Evolutionary conservation across 1,140 invertebrate species (phyloP), one percentile per base, ranked within the genome.

Genomic region (Neotoxoptera formosana): DNA sequence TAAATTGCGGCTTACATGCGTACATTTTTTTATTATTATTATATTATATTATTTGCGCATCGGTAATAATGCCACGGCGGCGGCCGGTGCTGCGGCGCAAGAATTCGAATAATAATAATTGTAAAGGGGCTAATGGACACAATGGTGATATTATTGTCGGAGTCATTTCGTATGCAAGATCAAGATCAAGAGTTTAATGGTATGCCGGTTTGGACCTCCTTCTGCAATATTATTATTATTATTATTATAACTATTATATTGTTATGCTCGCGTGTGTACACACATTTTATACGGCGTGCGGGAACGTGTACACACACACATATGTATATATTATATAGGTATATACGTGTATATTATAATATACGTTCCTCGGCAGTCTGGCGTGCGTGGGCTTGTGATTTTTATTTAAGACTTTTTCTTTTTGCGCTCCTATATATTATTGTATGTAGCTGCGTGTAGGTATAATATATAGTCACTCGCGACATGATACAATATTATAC

Each of bases 171-270:
- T 86, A 93, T 93, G 91, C 91, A 86, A 93, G 91, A 93, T 93
- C 91, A 93, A 93, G 91, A 93, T 93, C 91, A 93, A 93, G 91
- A 84, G 76, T 93, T 86, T 86, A 93, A 93, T 93, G 81, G 91
- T 93, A 93, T 93, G 91, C 91, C 21, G 47, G 67, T 53, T 92
- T 34, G 21, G 14, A 14, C 48, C 47, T 21, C 87, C 25, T 87
- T 48, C 47, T 87, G 51, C 30, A 23, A 36, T n/a, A n/a, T n/a
- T n/a, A n/a, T n/a, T n/a, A n/a, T n/a, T n/a, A n/a, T n/a, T n/a
- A n/a, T n/a, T n/a, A n/a, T n/a, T n/a, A n/a, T n/a, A n/a, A n/a
- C n/a, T n/a, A n/a, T n/a, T n/a, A n/a, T n/a, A n/a, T 7, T 41
- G 7, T 47, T 47, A 47, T 14, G 23, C n/a, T 41, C 48, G 87